Conservation (phyloP, 2,797 vertebrate genomes). For the Myripristis murdjan region DNA sequence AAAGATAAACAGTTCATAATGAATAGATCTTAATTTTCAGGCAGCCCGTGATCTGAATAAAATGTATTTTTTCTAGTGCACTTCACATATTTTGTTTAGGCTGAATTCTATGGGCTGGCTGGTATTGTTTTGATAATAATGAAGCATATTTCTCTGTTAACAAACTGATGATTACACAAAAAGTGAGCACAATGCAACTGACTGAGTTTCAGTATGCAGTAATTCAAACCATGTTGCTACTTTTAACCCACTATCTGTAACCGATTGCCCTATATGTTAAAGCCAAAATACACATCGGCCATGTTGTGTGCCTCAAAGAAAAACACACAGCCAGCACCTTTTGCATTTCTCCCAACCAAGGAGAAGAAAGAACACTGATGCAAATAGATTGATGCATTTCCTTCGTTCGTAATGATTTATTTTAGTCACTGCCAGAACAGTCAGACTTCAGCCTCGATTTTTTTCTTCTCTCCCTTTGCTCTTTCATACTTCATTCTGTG, state of each 20-base stretch:
- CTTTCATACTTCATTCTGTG: slow-evolving; percentile 68
- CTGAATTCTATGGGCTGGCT: neutral
- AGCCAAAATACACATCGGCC: slow-evolving; percentile 1
- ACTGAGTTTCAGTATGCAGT: slow-evolving; percentile 16
- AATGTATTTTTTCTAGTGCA: slow-evolving; percentile 20
- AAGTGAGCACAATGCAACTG: slow-evolving; percentile 1
- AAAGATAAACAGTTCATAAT: neutral
- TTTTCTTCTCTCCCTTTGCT: slow-evolving; percentile 50
- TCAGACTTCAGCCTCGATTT: slow-evolving; percentile 71
- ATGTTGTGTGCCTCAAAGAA: neutral
- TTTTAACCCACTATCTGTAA: neutral
- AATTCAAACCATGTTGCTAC: slow-evolving; percentile 6
- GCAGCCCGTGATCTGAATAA: neutral
- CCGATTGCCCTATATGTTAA: slow-evolving; percentile 26
- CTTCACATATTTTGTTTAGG: slow-evolving; percentile 26
- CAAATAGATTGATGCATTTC: slow-evolving; percentile 71
- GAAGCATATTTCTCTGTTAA: neutral
- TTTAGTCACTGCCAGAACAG: slow-evolving; percentile 75
- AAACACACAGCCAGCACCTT: slow-evolving; percentile 9
- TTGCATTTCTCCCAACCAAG: slow-evolving; percentile 17
- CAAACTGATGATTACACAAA: neutral
- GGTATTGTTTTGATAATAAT: neutral
- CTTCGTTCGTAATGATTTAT: slow-evolving; percentile 75
- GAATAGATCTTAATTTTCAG: neutral
- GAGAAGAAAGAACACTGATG: slow-evolving; percentile 47